Conservation (phyloP, 2,888 invertebrate species). For the Pristionchus mayeri region DNA sequence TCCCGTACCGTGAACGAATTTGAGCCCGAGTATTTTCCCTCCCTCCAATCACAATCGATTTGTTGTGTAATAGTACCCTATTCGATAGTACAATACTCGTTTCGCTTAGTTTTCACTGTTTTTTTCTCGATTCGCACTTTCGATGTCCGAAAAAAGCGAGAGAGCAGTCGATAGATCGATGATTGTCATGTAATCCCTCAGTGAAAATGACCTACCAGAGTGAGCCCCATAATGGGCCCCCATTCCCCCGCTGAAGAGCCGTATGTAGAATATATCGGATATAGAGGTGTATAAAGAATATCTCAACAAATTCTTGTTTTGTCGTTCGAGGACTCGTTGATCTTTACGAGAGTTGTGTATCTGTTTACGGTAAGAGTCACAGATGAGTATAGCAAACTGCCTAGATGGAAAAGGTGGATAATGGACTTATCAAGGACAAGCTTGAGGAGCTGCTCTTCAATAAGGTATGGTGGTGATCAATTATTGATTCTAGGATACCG, state of each 20-base stretch:
- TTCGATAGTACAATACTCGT: constrained; percentile 20
- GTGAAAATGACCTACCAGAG: no score
- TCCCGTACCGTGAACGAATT: background rate
- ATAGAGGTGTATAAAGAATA: constrained; percentile 24
- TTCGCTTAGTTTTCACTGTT: background rate
- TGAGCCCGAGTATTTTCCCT: background rate
- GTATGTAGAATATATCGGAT: background rate
- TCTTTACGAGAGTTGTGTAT: background rate
- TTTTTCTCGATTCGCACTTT: no score
- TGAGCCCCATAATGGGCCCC: background rate
- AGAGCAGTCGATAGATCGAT: no score
- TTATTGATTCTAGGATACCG: background rate
- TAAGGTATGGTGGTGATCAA: background rate
- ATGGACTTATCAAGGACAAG: background rate
- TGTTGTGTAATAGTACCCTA: background rate
- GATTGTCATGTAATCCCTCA: background rate
- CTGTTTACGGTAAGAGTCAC: background rate
- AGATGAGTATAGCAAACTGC: no score
- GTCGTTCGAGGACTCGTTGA: background rate
- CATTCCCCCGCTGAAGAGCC: no score
- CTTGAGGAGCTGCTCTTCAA: constrained; percentile 19
- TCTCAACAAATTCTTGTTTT: background rate
- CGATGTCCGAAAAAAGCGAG: no score
- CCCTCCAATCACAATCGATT: background rate
- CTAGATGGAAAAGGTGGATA: constrained; percentile 1